Percentiles rank a stretch among this genome's conserved stretches.
Conservation (phyloP, 2,888 invertebrate species). For the Oxystoma pomonae region DNA sequence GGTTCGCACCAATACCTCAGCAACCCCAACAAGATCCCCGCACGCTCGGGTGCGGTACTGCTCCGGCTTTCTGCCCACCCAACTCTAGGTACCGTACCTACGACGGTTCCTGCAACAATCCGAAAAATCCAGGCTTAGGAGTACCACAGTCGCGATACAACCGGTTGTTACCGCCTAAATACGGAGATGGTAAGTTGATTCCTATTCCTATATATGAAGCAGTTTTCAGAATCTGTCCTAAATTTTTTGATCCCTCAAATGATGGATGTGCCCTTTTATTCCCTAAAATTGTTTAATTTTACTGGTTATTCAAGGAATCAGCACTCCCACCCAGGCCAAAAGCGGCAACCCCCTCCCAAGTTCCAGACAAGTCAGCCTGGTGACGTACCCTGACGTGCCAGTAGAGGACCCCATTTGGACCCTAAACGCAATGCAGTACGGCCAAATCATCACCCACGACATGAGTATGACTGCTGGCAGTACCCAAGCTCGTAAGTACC, state of each 20-base stretch:
- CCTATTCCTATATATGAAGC: background rate
- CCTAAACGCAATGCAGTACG: constrained; percentile 74
- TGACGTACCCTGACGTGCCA: constrained; percentile 66
- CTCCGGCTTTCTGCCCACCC: constrained; percentile 30
- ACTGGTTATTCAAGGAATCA: constrained; percentile 52
- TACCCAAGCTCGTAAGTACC: constrained; percentile 69
- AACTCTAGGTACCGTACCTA: constrained; percentile 68
- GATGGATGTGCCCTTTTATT: no score
- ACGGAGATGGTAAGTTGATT: constrained; percentile 61
- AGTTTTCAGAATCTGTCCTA: background rate
- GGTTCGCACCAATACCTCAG: constrained; percentile 6
- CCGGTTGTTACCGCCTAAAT: constrained; percentile 60
- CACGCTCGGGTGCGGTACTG: constrained; percentile 29
- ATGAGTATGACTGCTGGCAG: constrained; percentile 70
- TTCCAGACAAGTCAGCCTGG: constrained; percentile 65
- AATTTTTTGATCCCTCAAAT: background rate
- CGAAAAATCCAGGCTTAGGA: constrained; percentile 78
- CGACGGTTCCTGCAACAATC: constrained; percentile 95
- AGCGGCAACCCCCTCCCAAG: constrained; percentile 66
- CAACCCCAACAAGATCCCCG: constrained; percentile 13
- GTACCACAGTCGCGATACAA: constrained; percentile 68
- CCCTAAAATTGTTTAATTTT: constrained; percentile 1
- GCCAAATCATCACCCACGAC: constrained; percentile 76
- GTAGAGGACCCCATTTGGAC: constrained; percentile 70
- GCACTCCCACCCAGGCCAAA: constrained; percentile 54